phyloP scores from a whole-genome alignment of 2,797 vertebrate genomes.

The Allobates femoralis region DNA sequence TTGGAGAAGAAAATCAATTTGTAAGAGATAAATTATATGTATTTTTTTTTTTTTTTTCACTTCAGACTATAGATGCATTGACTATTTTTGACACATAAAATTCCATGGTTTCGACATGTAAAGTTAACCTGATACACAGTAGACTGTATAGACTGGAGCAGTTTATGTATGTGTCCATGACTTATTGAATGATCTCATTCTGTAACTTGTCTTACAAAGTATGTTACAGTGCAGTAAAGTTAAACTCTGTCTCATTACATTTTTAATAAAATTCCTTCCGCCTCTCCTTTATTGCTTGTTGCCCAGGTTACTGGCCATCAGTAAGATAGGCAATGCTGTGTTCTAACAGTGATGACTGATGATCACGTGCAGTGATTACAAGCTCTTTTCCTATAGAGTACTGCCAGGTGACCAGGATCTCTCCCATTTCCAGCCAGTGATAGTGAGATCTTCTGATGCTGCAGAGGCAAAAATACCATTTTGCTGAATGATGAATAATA shows the following conservation, averaged over 20 bases:
- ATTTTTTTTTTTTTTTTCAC: slow-evolving; percentile 12
- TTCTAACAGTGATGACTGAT: too few relatives aligned
- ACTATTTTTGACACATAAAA: not conserved
- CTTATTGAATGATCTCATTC: not conserved
- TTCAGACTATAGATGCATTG: not conserved
- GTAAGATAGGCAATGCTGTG: too few relatives aligned
- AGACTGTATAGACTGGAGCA: not conserved
- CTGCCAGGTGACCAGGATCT: too few relatives aligned
- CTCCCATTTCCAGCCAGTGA: too few relatives aligned
- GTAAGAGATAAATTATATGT: slow-evolving; percentile 18
- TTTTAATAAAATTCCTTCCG: not conserved
- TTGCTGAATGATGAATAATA: too few relatives aligned
- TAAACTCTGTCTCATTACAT: not conserved
- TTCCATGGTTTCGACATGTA: not conserved
- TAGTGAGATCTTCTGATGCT: too few relatives aligned
- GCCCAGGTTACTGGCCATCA: too few relatives aligned
- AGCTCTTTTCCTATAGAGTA: too few relatives aligned
- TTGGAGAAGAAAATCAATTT: slow-evolving; percentile 51
- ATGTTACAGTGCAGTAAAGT: not conserved
- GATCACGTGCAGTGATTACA: too few relatives aligned
- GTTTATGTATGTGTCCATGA: not conserved
- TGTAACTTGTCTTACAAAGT: not conserved
- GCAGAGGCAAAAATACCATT: too few relatives aligned
- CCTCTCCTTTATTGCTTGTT: not conserved
- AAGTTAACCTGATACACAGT: not conserved